Percentiles rank a stretch among this genome's conserved stretches.
These are phyloP conservation scores for Xyrichtys novacula DNA, from an alignment of 2,797 vertebrate genomes.

Conservation along the genomic window DNA sequence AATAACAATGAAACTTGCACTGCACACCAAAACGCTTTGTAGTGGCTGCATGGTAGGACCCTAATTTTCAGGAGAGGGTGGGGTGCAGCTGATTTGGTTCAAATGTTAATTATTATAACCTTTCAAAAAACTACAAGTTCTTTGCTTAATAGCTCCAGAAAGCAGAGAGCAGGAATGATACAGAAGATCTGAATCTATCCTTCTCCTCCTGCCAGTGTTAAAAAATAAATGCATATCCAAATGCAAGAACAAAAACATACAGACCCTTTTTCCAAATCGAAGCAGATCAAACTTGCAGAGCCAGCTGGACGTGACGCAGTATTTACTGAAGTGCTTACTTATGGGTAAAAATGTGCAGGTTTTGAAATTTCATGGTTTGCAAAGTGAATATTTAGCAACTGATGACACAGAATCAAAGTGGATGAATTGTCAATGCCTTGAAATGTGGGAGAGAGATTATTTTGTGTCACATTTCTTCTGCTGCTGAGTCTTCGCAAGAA, in stretches of 20 bases:
- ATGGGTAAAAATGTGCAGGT: neutral
- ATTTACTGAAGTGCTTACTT: neutral
- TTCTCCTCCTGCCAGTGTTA: no score
- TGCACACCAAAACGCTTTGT: no score
- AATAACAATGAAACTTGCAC: no score
- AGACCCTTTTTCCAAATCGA: neutral
- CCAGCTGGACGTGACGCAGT: neutral
- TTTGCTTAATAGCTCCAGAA: no score
- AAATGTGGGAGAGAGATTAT: slow-evolving; percentile 13
- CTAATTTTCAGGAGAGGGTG: no score
- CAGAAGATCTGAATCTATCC: no score
- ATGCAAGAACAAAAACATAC: neutral
- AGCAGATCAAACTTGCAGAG: neutral
- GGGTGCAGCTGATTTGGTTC: no score
- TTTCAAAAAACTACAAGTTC: no score
- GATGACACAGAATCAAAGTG: slow-evolving; percentile 19
- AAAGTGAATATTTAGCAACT: slow-evolving; percentile 17
- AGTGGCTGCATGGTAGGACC: no score
- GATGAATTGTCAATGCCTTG: slow-evolving; percentile 18
- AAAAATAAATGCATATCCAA: neutral
- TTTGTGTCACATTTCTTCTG: slow-evolving; percentile 20
- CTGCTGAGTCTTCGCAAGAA: slow-evolving; percentile 9
- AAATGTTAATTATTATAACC: no score
- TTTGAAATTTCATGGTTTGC: slow-evolving; percentile 1
- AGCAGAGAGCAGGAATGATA: no score